A percentile compares a stretch with the other conserved stretches of the same genome.
Conservation (phyloP, 2,113 vertebrate genomes). For the Guaruba guarouba region DNA sequence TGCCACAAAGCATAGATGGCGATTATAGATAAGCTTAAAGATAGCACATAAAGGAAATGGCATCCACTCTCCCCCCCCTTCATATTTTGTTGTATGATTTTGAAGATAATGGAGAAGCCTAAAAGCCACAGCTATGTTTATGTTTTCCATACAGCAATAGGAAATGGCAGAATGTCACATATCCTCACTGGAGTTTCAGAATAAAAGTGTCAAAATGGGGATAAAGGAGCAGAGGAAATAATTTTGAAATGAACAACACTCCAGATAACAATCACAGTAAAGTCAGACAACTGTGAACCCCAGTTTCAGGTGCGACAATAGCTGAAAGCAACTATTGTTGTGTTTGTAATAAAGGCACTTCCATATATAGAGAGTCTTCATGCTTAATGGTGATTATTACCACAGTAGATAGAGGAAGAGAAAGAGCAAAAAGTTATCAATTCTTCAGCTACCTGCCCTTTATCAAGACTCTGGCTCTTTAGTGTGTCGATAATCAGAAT, state of each 20-base stretch:
- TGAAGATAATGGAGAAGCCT: slow-evolving; percentile 15
- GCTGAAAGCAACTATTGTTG: slow-evolving; percentile 27
- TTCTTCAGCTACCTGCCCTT: background rate
- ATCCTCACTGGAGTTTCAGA: background rate
- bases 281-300: background rate
- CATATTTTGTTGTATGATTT: slow-evolving; percentile 22
- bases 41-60: background rate
- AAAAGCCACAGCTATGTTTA: slow-evolving; percentile 12
- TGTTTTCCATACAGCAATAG: background rate
- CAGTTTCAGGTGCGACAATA: slow-evolving; percentile 2
- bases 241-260: slow-evolving; percentile 32
- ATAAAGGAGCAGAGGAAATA: slow-evolving; percentile 24
- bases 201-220: background rate
- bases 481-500: background rate
- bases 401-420: background rate
- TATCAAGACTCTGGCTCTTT: background rate
- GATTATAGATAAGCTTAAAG: slow-evolving; percentile 24
- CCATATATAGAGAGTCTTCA: background rate
- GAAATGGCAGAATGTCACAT: slow-evolving; percentile 4
- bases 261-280: background rate
- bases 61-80: fast-evolving
- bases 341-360: background rate
- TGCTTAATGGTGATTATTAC: background rate
- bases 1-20: background rate
- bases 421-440: background rate